Evolutionary conservation across 1,140 invertebrate species (phyloP), one percentile per base, ranked within the genome.

Genomic region (Drosophila pectinifera): DNA sequence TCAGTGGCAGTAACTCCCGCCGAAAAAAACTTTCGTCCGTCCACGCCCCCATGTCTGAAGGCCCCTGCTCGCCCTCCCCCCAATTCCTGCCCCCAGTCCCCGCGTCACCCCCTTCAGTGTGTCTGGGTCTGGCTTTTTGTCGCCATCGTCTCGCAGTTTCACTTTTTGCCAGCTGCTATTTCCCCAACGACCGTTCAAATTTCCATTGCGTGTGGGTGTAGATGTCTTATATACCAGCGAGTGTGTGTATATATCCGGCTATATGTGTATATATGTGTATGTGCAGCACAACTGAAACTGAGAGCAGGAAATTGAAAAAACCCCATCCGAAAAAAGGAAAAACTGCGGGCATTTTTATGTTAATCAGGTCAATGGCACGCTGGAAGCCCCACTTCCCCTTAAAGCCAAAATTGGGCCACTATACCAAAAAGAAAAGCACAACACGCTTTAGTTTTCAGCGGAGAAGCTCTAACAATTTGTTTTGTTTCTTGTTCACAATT

Each of bases 351-450:
- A 64, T 48, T 78, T 78, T 84, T 84, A 80, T 80, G 83, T 73
- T 88, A 88, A 88, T 88, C 83, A 89, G 83, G 83, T 88, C 84
- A 88, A 68, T 88, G 84, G 79, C 76, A 77, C 75, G 59, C 61
- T 74, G 39, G 13, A 49, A 61, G 41, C 31, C 31, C 51, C 58
- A 24, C 7, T 20, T 31, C 31, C 41, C 51, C 24, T 4, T 18
- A 36, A 39, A 42, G 54, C 64, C n/a, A 38, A 65, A 75, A 65
- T 67, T 65, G 61, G 73, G 59, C 59, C 59, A 75, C 45, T 45
- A 68, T 55, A 16, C 31, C 57, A 42, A 36, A n/a, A 45, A 22
- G 26, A 62, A 20, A 34, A 38, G 11, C 46, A 24, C 22, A 55
- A 38, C 20, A 28, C 48, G 65, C 64, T 69, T 46, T 46, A 34